Base-by-base conservation (phyloP, 2,113 vertebrate genomes). In the Bujurquina vittata region DNA sequence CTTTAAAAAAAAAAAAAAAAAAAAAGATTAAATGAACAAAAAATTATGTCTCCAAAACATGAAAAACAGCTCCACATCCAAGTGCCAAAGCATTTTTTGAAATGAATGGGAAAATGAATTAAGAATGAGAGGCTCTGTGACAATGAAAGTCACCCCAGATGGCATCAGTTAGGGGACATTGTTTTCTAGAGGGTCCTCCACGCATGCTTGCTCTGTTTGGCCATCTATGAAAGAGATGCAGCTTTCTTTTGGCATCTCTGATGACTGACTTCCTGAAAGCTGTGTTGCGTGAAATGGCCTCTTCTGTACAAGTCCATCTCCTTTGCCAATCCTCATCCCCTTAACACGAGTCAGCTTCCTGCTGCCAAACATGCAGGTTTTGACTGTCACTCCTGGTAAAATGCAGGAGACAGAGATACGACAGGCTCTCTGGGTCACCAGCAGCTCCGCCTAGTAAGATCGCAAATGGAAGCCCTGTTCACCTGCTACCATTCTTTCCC, bases 201-300 rank as follows among this genome's bases (percentile, higher is more conserved):
- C 59, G 89, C 89, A 88, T 93, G 90, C 88, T 90, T 92, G 90
- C 87, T 87, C 86, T 57, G 63, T 93, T 94, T 93, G 91, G 86
- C 92, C 63, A 54, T 23, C 83, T 91, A 91, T 92, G 90, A 94
- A 92, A 94, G 89, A 93, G 86, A 91, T 55, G 76, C 81, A 83
- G 88, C 84, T 88, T 87, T 90, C 83, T 79, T 89, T 83, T 88
- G 85, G 88, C 88, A 87, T 92, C 87, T 82, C 84, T 91, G 91
- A 93, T 91, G 87, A 94, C 89, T 81, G 86, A 90, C 92, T 90
- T 93, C 90, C 90, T 91, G 90, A 85, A 94, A 83, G 87, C 90
- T 77, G 86, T 79, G 88, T 90, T 90, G 91, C 88, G 87, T 94
- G 91, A 94, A 93, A 94, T 94, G 87, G 89, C 84, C 91, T 93